These are phyloP conservation scores for Apamea monoglypha DNA, from an alignment of 2,888 invertebrate genomes.

Conservation along the genomic window DNA sequence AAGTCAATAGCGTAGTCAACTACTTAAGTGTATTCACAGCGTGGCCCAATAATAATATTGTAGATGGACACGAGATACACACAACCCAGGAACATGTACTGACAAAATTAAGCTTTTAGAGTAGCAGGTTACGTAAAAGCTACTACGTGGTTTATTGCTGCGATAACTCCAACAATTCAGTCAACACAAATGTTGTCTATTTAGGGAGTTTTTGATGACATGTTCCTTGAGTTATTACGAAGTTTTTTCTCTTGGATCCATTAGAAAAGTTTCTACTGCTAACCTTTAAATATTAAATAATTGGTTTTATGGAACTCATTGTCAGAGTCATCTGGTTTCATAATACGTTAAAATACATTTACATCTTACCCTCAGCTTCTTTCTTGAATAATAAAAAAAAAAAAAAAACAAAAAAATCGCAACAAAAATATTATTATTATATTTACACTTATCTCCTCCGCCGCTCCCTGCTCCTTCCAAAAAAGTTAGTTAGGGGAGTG, in stretches of 20 bases:
- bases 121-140: slow-evolving; percentile 17
- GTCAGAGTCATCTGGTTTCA: not conserved
- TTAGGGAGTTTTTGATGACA: not conserved
- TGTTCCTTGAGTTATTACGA: not conserved
- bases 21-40: slow-evolving; percentile 38
- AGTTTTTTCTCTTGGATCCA: not conserved
- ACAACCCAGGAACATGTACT: not conserved
- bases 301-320: not conserved
- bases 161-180: slow-evolving; percentile 19
- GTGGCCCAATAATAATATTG: slow-evolving; percentile 31
- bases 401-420: slow-evolving; percentile 17
- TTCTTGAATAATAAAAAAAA: slow-evolving; percentile 6
- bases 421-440: slow-evolving; percentile 26
- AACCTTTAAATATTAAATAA: not conserved
- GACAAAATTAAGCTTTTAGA: slow-evolving; percentile 20
- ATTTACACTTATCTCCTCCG: slow-evolving; percentile 72
- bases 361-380: slow-evolving; percentile 14
- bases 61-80: slow-evolving; percentile 33
- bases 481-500: slow-evolving; percentile 68
- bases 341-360: slow-evolving; percentile 14
- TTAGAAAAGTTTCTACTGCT: not conserved
- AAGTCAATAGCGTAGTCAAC: slow-evolving; percentile 28
- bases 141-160: slow-evolving; percentile 19
- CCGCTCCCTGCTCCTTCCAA: slow-evolving; percentile 52
- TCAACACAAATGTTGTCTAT: not conserved